Evolutionary conservation across 2,797 vertebrate genomes (phyloP).

Genomic region (Spondyliosoma cantharus): DNA sequence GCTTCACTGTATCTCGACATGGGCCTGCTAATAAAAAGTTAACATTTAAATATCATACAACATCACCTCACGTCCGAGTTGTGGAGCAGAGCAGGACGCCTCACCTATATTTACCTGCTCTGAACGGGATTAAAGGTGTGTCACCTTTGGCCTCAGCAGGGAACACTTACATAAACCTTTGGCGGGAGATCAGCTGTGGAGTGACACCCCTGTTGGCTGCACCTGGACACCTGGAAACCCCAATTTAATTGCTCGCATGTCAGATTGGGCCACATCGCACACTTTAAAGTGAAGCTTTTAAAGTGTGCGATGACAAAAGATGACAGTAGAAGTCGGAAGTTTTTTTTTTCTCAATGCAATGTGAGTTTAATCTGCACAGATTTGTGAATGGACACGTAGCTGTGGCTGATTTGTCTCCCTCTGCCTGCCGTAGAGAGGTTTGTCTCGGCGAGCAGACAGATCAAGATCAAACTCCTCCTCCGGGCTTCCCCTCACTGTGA

Average conservation of each 20-base stretch:
- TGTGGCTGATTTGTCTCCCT: conserved; percentile 32
- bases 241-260: background rate
- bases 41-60: too few relatives aligned
- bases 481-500: conserved; percentile 8
- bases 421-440: background rate
- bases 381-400: conserved; percentile 58
- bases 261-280: background rate
- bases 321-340: too few relatives aligned
- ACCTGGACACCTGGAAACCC: conserved; percentile 12
- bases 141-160: conserved; percentile 32
- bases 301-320: too few relatives aligned
- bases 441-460: rapidly evolving
- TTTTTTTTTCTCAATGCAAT: background rate
- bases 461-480: conserved; percentile 16
- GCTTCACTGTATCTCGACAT: background rate
- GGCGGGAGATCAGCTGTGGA: conserved; percentile 15
- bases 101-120: conserved; percentile 42
- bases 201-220: background rate
- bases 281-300: too few relatives aligned
- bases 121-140: conserved; percentile 44
- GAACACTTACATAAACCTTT: conserved; percentile 50
- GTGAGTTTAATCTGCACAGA: background rate
- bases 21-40: background rate
- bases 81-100: conserved; percentile 1
- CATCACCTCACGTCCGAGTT: too few relatives aligned